Evolutionary conservation across 2,113 vertebrate species (phyloP).

Genomic region (Isurus oxyrinchus): DNA sequence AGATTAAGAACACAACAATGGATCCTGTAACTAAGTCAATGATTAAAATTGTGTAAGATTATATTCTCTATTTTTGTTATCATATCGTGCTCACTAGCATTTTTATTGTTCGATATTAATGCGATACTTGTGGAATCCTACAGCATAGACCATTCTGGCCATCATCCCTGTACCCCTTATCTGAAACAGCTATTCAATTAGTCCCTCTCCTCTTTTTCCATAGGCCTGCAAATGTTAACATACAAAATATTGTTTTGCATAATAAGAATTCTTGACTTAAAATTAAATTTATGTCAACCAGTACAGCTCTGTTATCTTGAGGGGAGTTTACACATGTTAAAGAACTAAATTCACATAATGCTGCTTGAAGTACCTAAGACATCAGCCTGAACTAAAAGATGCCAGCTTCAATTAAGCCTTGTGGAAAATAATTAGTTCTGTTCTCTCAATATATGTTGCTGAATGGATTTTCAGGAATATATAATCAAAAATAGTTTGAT

Average conservation of each 20-base stretch:
- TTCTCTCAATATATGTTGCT: not conserved
- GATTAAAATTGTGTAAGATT: not conserved
- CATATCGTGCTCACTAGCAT: not conserved
- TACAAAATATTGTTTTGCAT: not conserved
- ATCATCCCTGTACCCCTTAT: not conserved
- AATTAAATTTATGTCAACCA: not conserved
- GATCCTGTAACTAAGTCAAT: not conserved
- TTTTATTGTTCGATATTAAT: not conserved
- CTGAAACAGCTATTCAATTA: not conserved
- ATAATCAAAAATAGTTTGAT: not conserved
- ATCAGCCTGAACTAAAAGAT: not conserved
- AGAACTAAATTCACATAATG: not conserved
- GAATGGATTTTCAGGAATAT: not conserved
- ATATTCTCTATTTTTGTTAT: not conserved
- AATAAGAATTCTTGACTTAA: not conserved
- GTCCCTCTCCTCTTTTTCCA: not conserved
- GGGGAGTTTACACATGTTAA: not conserved
- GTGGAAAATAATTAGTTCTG: not conserved
- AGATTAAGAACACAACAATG: constrained; percentile 4
- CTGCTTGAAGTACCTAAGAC: not conserved
- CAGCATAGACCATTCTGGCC: not conserved
- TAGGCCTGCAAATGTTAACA: not conserved
- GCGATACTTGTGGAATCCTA: not conserved
- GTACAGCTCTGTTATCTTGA: not conserved
- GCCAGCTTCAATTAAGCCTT: not conserved